Percentiles rank a stretch among this genome's conserved stretches.
phyloP scores from a whole-genome alignment of 2,888 invertebrate genomes.

The Platycheirus albimanus region DNA sequence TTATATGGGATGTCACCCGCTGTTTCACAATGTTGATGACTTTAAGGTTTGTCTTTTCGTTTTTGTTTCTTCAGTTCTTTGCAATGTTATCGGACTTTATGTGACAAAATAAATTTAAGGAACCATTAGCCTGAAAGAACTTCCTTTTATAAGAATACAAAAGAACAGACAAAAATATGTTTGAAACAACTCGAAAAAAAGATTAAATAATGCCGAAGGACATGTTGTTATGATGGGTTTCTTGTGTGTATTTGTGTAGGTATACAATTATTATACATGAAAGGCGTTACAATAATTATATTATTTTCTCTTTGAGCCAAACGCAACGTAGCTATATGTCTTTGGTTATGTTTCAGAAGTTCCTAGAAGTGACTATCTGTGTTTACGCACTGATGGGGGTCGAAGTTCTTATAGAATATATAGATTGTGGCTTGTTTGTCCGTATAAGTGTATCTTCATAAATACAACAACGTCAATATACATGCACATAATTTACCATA shows the following conservation, averaged over 20 bases:
- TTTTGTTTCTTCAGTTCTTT: slow-evolving; percentile 37
- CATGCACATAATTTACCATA: background rate
- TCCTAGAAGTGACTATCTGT: slow-evolving; percentile 59
- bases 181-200: slow-evolving; percentile 37
- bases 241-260: slow-evolving; percentile 17
- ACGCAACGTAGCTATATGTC: too few relatives aligned
- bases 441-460: background rate
- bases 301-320: slow-evolving; percentile 7
- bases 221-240: slow-evolving; percentile 46
- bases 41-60: slow-evolving; percentile 33
- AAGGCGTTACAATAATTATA: slow-evolving; percentile 32
- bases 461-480: too few relatives aligned
- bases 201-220: slow-evolving; percentile 62
- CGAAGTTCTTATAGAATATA: slow-evolving; percentile 17
- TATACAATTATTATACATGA: background rate
- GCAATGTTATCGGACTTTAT: slow-evolving; percentile 43
- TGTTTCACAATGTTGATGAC: slow-evolving; percentile 66
- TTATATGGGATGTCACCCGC: slow-evolving; percentile 67
- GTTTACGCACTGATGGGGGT: slow-evolving; percentile 48
- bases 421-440: background rate
- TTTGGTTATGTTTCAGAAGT: slow-evolving; percentile 46
- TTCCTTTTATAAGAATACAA: slow-evolving; percentile 12
- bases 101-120: slow-evolving; percentile 65
- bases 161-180: background rate
- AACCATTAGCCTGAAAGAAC: slow-evolving; percentile 48